Evolutionary conservation across 2,113 vertebrate species (phyloP), one percentile per base, ranked within the genome.

Genomic region (Lampris megalopsis): DNA sequence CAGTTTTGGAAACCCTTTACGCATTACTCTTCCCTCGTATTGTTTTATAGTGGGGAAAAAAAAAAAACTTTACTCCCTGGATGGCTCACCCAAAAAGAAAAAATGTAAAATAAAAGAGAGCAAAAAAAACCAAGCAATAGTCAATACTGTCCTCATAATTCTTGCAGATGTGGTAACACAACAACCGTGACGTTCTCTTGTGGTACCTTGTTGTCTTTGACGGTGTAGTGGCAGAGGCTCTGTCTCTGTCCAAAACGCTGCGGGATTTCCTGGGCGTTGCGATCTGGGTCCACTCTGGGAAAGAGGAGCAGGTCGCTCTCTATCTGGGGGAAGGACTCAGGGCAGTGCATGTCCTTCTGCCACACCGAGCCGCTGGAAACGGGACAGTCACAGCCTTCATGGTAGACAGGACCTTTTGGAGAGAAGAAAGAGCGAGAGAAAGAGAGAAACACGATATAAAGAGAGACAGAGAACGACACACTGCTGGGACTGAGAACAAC

Each of bases 161-260:
- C 43, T 45, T 4, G 43, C 43, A 45, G 43, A 45, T 45, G 4
- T 45, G 43, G 43, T 7, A 7, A 2, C 3, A 57, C 2, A 57
- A 5, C 4, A 24, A 24, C 24, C 24, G 24, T 11, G 24, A 2
- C 40, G 2, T 35, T 3, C 1, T 52, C 49, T 24, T 9, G 3
- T 49, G 37, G 5, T 71, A 98, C 97, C 97, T 96, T 94, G 41
- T 98, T 98, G 85, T 97, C 92, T 93, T 97, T 98, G 80, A 99
- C 80, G n/a, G 97, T 97, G 86, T 99, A 99, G 88, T 99, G 98
- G 73, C 98, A 99, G 68, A 99, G 93, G 81, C 97, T 99, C 80
- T 99, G 97, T 57, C 97, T 95, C 81, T 97, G 95, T 40, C 97
- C 97, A 81, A 99, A 99, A 68, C 97, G 95, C 81, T 94, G 85